These are phyloP conservation scores for Harpalus rufipes DNA, from an alignment of 2,888 invertebrate species.

Conservation along the genomic window DNA sequence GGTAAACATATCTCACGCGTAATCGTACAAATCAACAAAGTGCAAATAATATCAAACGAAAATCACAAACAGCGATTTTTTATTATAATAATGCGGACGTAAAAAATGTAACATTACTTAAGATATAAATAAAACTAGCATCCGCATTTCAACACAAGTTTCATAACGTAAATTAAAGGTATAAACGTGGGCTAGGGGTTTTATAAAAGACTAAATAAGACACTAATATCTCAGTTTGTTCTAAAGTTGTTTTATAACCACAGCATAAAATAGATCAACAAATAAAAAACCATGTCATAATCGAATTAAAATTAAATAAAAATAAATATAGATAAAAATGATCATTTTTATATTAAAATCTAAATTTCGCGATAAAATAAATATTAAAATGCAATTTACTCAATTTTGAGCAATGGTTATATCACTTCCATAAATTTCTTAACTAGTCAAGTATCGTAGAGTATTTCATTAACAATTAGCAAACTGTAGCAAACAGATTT, in stretches of 20 bases:
- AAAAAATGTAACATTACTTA: slow-evolving; percentile 36
- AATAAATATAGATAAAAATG: not conserved
- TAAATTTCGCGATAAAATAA: not conserved
- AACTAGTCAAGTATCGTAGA: slow-evolving; percentile 43
- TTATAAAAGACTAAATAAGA: slow-evolving; percentile 51
- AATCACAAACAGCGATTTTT: slow-evolving; percentile 46
- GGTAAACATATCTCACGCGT: slow-evolving; percentile 19
- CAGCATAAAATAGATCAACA: slow-evolving; percentile 11
- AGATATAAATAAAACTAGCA: slow-evolving; percentile 40
- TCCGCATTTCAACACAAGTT: slow-evolving; percentile 59
- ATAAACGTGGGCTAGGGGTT: slow-evolving; percentile 20
- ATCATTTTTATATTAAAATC: not conserved
- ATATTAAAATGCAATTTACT: not conserved
- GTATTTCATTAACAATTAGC: slow-evolving; percentile 51
- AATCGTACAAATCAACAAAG: slow-evolving; percentile 27
- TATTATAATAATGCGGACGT: slow-evolving; percentile 47
- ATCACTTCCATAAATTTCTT: slow-evolving; percentile 46
- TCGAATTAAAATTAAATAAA: not conserved
- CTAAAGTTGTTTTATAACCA: slow-evolving; percentile 40
- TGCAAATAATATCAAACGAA: slow-evolving; percentile 47
- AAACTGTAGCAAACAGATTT: slow-evolving; percentile 46
- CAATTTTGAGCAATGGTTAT: slow-evolving; percentile 47
- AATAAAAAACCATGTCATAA: not conserved
- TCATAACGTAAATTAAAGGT: slow-evolving; percentile 45
- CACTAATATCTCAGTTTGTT: slow-evolving; percentile 55